These are phyloP conservation scores for Amazona guildingii DNA, from an alignment of 2,113 vertebrate species.

Conservation along the genomic window DNA sequence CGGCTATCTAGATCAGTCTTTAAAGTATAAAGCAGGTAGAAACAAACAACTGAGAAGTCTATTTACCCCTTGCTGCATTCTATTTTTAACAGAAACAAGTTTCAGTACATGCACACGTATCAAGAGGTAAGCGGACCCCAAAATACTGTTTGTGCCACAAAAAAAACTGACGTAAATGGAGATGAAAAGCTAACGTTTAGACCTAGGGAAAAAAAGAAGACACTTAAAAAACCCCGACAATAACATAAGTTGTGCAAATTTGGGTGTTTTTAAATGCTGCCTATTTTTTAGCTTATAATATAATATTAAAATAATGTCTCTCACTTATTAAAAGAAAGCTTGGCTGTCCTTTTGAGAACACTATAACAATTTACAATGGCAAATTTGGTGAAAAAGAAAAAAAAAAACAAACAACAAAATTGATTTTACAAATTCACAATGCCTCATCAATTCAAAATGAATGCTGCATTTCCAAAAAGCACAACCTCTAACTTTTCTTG, in stretches of 20 bases:
- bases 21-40: slow-evolving; percentile 18
- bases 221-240: slow-evolving; percentile 63
- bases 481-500: slow-evolving; percentile 75
- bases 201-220: slow-evolving; percentile 60
- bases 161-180: slow-evolving; percentile 5
- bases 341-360: slow-evolving; percentile 85
- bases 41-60: slow-evolving; percentile 52
- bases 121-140: slow-evolving; percentile 57
- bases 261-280: slow-evolving; percentile 77
- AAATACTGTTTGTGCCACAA: slow-evolving; percentile 23
- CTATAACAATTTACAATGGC: slow-evolving; percentile 86
- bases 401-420: neutral
- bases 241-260: slow-evolving; percentile 82
- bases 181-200: slow-evolving; percentile 53
- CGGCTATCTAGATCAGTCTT: slow-evolving; percentile 59
- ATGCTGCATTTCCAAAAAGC: slow-evolving; percentile 83
- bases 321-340: slow-evolving; percentile 89
- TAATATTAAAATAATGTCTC: slow-evolving; percentile 93
- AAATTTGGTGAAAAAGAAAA: slow-evolving; percentile 72
- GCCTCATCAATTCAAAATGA: slow-evolving; percentile 86
- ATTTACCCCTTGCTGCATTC: slow-evolving; percentile 46
- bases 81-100: slow-evolving; percentile 8
- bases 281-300: slow-evolving; percentile 77
- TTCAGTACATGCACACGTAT: neutral
- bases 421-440: slow-evolving; percentile 93